Conservation (phyloP, 1,140 invertebrate species). For the Caerostris darwini region DNA sequence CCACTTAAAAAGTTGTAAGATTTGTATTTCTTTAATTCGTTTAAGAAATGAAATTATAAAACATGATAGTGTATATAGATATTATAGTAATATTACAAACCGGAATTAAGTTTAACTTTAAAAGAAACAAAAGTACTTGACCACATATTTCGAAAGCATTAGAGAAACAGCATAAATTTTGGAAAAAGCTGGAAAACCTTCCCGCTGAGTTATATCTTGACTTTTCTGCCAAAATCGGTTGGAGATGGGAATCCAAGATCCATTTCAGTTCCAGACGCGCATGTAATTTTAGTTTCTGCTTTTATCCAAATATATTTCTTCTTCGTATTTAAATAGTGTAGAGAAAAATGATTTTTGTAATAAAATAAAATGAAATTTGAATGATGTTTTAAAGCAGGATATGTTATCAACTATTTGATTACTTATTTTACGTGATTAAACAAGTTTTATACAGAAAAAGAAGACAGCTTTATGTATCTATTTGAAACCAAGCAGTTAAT, state of each 20-base stretch:
- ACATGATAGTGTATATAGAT: too few relatives aligned
- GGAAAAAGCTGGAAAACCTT: not conserved
- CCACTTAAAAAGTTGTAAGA: too few relatives aligned
- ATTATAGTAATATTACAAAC: too few relatives aligned
- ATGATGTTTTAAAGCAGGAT: not conserved
- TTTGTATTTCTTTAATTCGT: too few relatives aligned
- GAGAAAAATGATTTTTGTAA: not conserved
- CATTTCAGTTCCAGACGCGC: conserved; percentile 33
- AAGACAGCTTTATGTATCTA: not conserved
- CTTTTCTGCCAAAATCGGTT: conserved; percentile 6
- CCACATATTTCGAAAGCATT: not conserved
- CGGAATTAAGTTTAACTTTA: too few relatives aligned
- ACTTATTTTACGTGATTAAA: not conserved
- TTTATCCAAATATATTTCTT: conserved; percentile 1
- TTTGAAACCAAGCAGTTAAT: too few relatives aligned
- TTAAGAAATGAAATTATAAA: too few relatives aligned
- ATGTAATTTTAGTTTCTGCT: conserved; percentile 36
- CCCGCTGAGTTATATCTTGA: conserved; percentile 18
- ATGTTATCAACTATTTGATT: not conserved
- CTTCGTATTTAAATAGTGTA: not conserved
- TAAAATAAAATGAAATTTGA: not conserved
- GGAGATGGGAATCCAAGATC: conserved; percentile 4
- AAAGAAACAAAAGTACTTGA: not conserved
- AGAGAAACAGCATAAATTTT: not conserved
- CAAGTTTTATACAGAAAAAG: not conserved